Evolutionary conservation across 1,140 invertebrate genomes (phyloP), one percentile per base, ranked within the genome.

Genomic region (Drosophila auraria): DNA sequence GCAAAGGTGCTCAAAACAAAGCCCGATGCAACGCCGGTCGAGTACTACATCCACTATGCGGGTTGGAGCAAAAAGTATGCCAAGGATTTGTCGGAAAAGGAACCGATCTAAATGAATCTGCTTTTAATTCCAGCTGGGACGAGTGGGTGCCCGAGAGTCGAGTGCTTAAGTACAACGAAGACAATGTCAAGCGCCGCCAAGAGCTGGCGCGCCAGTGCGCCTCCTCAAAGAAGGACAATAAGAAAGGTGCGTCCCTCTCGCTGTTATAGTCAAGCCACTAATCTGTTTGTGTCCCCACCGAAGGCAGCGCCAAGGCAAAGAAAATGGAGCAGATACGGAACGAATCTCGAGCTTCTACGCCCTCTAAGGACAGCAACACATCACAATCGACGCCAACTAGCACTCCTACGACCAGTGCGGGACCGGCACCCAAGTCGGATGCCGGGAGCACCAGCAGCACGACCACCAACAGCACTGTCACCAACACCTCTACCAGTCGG

Each of bases 31-130:
- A 97, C 98, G 93, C 96, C 96, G 93, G 94, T 97, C 5, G 96
- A 97, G 92, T 99, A 99, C 94, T 96, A 98, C 27, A 98, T 99
- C 77, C 98, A 99, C 93, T 99, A 99, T 94, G 97, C 97, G 84
- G 98, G 98, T 8, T 99, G 98, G 98, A 99, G 98, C 93, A 99
- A 99, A 95, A 99, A 98, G 97, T 98, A 95, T 94, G 94, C 94
- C 5, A 2, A 36, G 33, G 57, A 53, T 51, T 15, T 11, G 17
- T 27, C 45, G 45, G 9, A n/a, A 33, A 51, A 59, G 38, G 63
- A 47, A 44, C 17, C 20, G 49, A 45, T 47, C 14, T 23, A 38
- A 54, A 69, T 40, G 20, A 36, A 42, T 30, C 11, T 40, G n/a
- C 9, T 11, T 50, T n/a, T 25, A 20, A 50, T 56, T 58, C 30